Percentiles rank a stretch among this genome's conserved stretches.
phyloP scores from a whole-genome alignment of 1,140 invertebrate genomes.

The Nilaparvata lugens region DNA sequence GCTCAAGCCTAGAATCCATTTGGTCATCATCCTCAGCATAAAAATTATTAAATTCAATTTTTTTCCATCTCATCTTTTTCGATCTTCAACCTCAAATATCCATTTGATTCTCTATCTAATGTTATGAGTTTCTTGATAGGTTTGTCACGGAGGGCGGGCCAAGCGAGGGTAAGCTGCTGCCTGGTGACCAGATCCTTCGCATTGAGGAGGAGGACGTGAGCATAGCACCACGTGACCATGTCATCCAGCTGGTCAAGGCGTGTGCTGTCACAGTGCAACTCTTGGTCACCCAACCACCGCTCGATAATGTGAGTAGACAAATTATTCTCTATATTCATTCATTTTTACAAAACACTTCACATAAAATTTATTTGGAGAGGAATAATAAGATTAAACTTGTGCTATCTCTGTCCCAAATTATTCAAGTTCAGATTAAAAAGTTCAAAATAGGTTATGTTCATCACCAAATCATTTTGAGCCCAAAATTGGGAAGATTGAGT shows the following conservation, averaged over 20 bases:
- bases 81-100: not conserved
- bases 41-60: not conserved
- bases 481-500: too few relatives aligned
- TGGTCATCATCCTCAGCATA: too few relatives aligned
- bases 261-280: conserved; percentile 65
- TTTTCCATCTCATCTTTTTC: not conserved
- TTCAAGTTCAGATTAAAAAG: too few relatives aligned
- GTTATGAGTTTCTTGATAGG: conserved; percentile 22
- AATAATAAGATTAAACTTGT: too few relatives aligned
- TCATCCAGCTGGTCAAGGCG: conserved; percentile 77
- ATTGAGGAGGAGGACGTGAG: conserved; percentile 87
- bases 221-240: conserved; percentile 72
- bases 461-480: too few relatives aligned
- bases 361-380: too few relatives aligned
- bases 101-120: conserved; percentile 5
- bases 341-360: too few relatives aligned
- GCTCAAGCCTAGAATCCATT: too few relatives aligned
- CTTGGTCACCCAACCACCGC: conserved; percentile 71
- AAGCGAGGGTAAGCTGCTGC: conserved; percentile 76
- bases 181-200: conserved; percentile 79
- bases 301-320: conserved; percentile 49
- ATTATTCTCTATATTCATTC: too few relatives aligned
- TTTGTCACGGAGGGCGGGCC: conserved; percentile 80
- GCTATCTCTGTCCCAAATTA: too few relatives aligned
- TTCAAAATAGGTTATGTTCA: too few relatives aligned